Base-by-base conservation (phyloP, 2,797 vertebrate genomes). In the Arrhamphus sclerolepis region DNA sequence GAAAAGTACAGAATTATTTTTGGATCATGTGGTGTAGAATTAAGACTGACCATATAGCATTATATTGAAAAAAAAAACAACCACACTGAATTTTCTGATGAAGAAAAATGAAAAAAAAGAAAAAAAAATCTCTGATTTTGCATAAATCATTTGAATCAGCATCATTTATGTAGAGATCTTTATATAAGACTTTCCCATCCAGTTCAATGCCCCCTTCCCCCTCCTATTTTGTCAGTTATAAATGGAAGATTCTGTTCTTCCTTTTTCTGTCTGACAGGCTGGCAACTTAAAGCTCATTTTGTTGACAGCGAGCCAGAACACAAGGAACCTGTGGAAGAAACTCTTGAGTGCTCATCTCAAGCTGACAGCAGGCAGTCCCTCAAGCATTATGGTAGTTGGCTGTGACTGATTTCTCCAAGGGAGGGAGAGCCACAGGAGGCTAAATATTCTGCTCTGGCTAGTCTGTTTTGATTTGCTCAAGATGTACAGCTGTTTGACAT, bases 371-470 rank as follows among this genome's bases (percentile, higher is more conserved):
- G 84, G 84, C 58, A 77, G 81, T 84, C 86, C 80, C 81, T 70
- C 68, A 75, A 89, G 85, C 82, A 70, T 87, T 83, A 79, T 71
- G 59, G 46, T 81, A 80, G 82, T 75, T 76, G 77, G 81, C 81
- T 29, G 44, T 80, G 83, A 74, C 88, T 88, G 87, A 91, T 88
- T 89, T 90, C 83, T 87, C 78, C 11, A 46, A 83, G 79, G 85
- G 84, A 75, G 81, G 49, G 75, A 43, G 65, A 81, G 67, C 89
- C 62, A 68, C 72, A 0, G 89, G 87, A 85, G 87, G 77, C 83
- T 85, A 81, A 89, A 80, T 78, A 82, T 78, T 75, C 66, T 59
- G 78, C 74, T 82, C 84, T 73, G 75, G 74, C 85, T 82, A 62
- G 76, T 89, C 85, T 70, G 62, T 85, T 89, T 84, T 86, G 83